phyloP scores from a whole-genome alignment of 2,888 invertebrate genomes.

The Rotaria magnacalcarata region DNA sequence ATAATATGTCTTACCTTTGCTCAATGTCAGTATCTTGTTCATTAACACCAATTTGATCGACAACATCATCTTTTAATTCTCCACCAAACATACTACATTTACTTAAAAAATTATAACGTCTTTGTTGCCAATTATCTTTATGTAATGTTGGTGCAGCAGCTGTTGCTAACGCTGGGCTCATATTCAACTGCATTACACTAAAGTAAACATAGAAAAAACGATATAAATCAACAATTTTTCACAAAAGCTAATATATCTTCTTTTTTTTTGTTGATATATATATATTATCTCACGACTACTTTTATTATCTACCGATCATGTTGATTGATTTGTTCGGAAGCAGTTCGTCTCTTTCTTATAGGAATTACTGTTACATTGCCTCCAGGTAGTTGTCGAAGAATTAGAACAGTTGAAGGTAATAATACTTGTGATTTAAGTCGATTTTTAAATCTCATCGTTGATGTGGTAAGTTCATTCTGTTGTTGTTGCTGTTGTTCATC shows the following conservation, averaged over 20 bases:
- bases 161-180: not conserved
- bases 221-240: not conserved
- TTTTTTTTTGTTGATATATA: not conserved
- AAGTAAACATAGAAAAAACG: not conserved
- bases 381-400: not conserved
- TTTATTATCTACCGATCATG: not conserved
- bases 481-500: not conserved
- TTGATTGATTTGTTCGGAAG: not conserved
- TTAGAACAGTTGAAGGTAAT: not conserved
- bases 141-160: constrained; percentile 1
- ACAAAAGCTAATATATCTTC: too few relatives aligned
- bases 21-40: constrained; percentile 36
- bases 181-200: constrained; percentile 29
- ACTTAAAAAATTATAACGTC: constrained; percentile 41
- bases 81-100: constrained; percentile 42
- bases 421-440: not conserved
- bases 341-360: not conserved
- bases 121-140: constrained; percentile 39
- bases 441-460: not conserved
- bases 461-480: not conserved
- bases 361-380: not conserved
- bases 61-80: constrained; percentile 37
- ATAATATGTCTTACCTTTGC: not conserved
- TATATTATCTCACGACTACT: not conserved
- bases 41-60: constrained; percentile 26